A percentile compares a stretch with the other conserved stretches of the same genome.
These are phyloP conservation scores for Philantomba maxwellii DNA, from an alignment of 2,113 vertebrate species.

Conservation along the genomic window DNA sequence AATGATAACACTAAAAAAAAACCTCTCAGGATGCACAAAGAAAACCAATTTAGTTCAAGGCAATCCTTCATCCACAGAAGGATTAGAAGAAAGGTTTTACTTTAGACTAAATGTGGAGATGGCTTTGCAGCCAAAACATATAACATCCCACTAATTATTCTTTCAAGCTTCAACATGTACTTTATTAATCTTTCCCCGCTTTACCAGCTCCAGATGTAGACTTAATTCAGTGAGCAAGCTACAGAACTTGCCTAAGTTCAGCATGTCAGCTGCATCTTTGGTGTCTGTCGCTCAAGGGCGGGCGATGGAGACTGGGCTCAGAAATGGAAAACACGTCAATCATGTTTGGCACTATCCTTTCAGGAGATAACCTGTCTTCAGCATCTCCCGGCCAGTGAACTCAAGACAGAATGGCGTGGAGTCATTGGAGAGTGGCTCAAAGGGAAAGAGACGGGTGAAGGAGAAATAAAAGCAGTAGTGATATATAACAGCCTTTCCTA, in stretches of 20 bases:
- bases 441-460: not conserved
- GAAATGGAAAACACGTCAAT: constrained; percentile 37
- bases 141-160: constrained; percentile 37
- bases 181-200: constrained; percentile 54
- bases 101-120: constrained; percentile 44
- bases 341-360: not conserved
- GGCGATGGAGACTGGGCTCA: not conserved
- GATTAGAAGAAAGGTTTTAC: constrained; percentile 57
- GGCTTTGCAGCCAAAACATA: constrained; percentile 57
- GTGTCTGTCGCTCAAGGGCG: not conserved
- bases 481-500: not conserved
- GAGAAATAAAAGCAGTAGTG: not conserved
- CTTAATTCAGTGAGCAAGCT: constrained; percentile 32
- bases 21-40: constrained; percentile 34
- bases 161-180: constrained; percentile 63
- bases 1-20: constrained; percentile 57
- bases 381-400: not conserved
- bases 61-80: constrained; percentile 62
- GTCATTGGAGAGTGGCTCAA: not conserved
- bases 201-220: constrained; percentile 41
- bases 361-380: not conserved
- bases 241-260: constrained; percentile 34
- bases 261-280: not conserved
- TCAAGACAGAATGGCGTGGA: not conserved
- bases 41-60: constrained; percentile 57